These are phyloP conservation scores for Drosophila algonquin DNA, from an alignment of 2,888 invertebrate species.

Conservation along the genomic window DNA sequence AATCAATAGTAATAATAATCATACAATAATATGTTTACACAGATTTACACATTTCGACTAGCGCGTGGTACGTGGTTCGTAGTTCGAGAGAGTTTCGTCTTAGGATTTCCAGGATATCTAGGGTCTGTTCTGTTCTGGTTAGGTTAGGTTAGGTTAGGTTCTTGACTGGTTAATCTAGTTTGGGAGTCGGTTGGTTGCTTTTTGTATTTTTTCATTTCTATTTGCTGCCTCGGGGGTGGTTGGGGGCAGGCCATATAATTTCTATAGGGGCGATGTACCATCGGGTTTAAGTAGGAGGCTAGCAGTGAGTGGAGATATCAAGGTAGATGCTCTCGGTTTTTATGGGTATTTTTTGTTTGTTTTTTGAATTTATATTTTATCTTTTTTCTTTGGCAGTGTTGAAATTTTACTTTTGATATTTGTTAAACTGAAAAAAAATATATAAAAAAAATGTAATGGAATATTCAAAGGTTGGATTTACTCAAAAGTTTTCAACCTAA, in stretches of 20 bases:
- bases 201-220: conserved; percentile 31
- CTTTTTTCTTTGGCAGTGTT: conserved; percentile 59
- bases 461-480: background rate
- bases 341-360: conserved; percentile 4
- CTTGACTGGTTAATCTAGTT: conserved; percentile 38
- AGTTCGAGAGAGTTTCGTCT: conserved; percentile 28
- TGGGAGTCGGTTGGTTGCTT: conserved; percentile 19
- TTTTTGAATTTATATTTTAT: conserved; percentile 15
- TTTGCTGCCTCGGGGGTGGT: conserved; percentile 29
- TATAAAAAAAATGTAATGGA: background rate
- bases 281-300: conserved; percentile 32
- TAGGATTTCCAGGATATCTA: conserved; percentile 58
- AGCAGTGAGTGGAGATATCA: conserved; percentile 12
- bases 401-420: conserved; percentile 58
- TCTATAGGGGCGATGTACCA: background rate
- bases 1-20: conserved; percentile 69
- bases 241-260: conserved; percentile 4
- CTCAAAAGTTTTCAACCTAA: conserved; percentile 2
- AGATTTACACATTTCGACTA: conserved; percentile 57
- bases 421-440: background rate
- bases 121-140: conserved; percentile 39
- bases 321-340: conserved; percentile 32
- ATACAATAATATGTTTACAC: conserved; percentile 70
- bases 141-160: conserved; percentile 35
- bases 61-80: conserved; percentile 20